Base-by-base conservation (phyloP, 2,888 invertebrate species). In the Apamea sordens region DNA sequence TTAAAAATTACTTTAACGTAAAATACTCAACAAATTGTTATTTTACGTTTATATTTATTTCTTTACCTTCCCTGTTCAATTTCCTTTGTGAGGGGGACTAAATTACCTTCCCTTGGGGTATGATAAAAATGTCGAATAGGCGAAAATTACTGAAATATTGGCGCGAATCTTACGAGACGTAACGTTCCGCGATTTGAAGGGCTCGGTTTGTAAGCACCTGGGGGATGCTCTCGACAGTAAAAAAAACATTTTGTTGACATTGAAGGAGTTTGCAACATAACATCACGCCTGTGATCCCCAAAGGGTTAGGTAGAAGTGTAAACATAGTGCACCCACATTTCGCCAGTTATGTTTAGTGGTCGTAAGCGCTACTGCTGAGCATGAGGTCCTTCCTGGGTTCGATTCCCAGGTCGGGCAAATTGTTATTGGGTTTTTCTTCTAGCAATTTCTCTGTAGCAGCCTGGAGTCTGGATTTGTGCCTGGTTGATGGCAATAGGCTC, bases 21-120 rank as follows among this genome's bases (percentile, higher is more conserved):
- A 50, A 50, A 50, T 18, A 50, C 6, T 50, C 69, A 47, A 47
- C 56, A 73, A 76, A 77, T 76, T 82, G 80, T 80, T 86, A 83
- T 86, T 85, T 79, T 76, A 21, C 77, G 67, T 85, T 84, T 87
- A 86, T 63, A 78, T 83, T 82, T 69, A 86, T 78, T 73, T 81
- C 74, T 59, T 77, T 83, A 78, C 76, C 86, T 80, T 87, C 85
- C 83, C 80, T 65, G 86, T 89, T 86, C 91, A 90, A 90, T 91
- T 89, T 90, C 88, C 88, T 88, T 82, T 85, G 87, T 83, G 77
- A 81, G 69, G 86, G 84, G 82, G 85, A 87, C 87, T 84, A 90
- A 91, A 92, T 91, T 89, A 88, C 87, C 86, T 88, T 83, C 89
- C 91, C 88, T 83, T 32, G 88, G 85, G 88, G 83, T 79, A 83